Evolutionary conservation across 2,797 vertebrate genomes (phyloP).

Genomic region (Coregonus sp.): DNA sequence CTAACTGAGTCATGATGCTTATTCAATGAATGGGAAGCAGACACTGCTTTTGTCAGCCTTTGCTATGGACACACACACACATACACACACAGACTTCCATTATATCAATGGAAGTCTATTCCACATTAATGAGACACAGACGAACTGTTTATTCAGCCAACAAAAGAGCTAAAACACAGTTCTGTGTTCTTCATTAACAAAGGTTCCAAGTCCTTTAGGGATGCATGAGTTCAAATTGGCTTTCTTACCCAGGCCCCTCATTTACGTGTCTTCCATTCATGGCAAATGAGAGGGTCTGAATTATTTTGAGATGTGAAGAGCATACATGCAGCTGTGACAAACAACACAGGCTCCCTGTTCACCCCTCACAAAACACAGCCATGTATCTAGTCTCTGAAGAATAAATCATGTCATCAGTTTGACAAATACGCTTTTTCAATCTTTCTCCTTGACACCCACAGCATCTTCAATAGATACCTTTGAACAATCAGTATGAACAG

Average conservation of each 20-base stretch:
- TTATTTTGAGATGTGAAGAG: slow-evolving; percentile 24
- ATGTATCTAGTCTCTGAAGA: neutral
- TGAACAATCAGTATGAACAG: neutral
- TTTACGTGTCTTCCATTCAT: slow-evolving; percentile 13
- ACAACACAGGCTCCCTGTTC: slow-evolving; percentile 28
- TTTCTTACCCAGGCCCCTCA: slow-evolving; percentile 9
- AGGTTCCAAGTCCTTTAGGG: slow-evolving; percentile 8
- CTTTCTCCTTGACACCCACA: neutral
- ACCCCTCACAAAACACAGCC: slow-evolving; percentile 13
- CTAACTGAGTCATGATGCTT: neutral
- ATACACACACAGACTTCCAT: slow-evolving; percentile 13
- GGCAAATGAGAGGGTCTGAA: slow-evolving; percentile 11
- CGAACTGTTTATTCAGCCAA: slow-evolving; percentile 25
- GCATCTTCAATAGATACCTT: neutral
- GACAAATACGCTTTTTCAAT: neutral
- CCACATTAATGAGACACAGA: slow-evolving; percentile 21
- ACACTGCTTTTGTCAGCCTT: neutral
- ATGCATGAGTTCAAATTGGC: slow-evolving; percentile 20
- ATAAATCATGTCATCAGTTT: neutral
- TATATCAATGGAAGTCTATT: slow-evolving; percentile 41
- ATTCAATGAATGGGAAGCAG: neutral
- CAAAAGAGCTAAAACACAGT: slow-evolving; percentile 13
- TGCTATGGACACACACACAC: neutral
- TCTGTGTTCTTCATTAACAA: slow-evolving; percentile 27
- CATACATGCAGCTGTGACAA: slow-evolving; percentile 27